phyloP scores from a whole-genome alignment of 2,113 vertebrate species.

The Sula dactylatra region DNA sequence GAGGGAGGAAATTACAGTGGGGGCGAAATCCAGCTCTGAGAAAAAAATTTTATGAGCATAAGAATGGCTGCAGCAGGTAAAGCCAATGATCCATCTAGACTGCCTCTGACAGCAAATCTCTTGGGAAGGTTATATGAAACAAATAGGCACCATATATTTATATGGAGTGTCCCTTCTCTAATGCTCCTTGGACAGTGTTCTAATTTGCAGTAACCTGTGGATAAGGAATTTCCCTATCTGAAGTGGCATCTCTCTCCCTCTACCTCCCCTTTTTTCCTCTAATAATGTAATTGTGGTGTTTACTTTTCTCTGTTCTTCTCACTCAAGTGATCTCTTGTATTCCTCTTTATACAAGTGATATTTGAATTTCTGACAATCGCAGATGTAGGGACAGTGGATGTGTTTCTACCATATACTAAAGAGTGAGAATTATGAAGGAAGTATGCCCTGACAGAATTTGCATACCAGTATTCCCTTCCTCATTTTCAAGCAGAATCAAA shows the following conservation, averaged over 20 bases:
- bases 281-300: background rate
- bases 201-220: background rate
- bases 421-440: background rate
- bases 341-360: background rate
- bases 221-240: background rate
- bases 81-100: background rate
- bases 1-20: background rate
- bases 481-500: background rate
- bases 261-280: background rate
- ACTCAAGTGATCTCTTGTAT: background rate
- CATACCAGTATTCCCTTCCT: background rate
- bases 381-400: background rate
- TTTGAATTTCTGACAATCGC: background rate
- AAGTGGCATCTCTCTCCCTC: background rate
- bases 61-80: background rate
- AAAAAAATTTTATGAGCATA: background rate
- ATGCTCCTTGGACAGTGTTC: background rate
- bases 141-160: background rate
- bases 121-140: background rate
- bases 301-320: background rate
- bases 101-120: background rate
- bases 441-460: background rate
- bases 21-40: background rate
- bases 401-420: background rate
- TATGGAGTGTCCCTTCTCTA: background rate